phyloP scores from a whole-genome alignment of 2,888 invertebrate genomes.

The Rotaria sp. region DNA sequence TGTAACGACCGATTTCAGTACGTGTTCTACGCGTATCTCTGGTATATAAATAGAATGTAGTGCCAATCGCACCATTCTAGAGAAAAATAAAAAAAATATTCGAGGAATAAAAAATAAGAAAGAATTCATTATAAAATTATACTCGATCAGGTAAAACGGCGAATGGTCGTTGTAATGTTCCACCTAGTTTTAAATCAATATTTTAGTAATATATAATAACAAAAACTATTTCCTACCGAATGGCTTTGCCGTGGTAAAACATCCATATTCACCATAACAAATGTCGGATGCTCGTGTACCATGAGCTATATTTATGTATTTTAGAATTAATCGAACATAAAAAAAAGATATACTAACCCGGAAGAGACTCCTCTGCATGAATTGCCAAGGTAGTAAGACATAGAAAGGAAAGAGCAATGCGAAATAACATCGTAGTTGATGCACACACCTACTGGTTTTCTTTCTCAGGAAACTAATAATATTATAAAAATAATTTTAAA shows the following conservation, averaged over 20 bases:
- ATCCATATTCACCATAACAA: conserved; percentile 36
- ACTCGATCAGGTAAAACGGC: conserved; percentile 33
- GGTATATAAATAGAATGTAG: conserved; percentile 29
- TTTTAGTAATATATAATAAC: background rate
- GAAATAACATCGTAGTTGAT: background rate
- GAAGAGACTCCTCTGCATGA: background rate
- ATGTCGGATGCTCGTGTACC: background rate
- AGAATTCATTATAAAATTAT: background rate
- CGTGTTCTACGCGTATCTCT: background rate
- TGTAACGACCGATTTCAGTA: background rate
- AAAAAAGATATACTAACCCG: background rate
- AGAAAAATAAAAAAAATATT: background rate
- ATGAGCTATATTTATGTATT: background rate
- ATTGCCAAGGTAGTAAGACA: background rate
- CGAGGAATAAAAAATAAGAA: background rate
- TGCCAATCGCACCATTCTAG: background rate
- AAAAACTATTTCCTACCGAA: background rate
- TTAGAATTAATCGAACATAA: background rate
- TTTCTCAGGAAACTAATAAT: background rate
- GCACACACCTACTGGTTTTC: background rate
- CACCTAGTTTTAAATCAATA: background rate
- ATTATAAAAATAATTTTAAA: no score
- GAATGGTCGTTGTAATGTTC: conserved; percentile 34
- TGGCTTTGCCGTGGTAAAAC: conserved; percentile 34
- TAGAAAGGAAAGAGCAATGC: background rate